Evolutionary conservation across 2,113 vertebrate genomes (phyloP).

Genomic region (Istiophorus platypterus): DNA sequence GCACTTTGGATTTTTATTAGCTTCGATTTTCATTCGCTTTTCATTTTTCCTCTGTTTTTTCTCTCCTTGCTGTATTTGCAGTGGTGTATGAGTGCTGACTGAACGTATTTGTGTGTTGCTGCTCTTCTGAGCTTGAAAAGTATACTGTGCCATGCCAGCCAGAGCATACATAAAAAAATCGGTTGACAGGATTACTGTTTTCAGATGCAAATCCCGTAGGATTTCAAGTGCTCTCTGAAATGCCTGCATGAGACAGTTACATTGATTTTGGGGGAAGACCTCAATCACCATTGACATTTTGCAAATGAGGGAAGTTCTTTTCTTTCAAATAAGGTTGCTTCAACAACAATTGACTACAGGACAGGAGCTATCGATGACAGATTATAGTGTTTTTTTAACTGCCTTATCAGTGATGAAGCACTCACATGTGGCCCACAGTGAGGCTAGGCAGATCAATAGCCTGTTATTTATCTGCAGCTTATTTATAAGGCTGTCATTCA

Average conservation of each 20-base stretch:
- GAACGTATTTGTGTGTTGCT: conserved; percentile 48
- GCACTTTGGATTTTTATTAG: conserved; percentile 62
- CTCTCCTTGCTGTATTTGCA: conserved; percentile 29
- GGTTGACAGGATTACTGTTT: conserved; percentile 69
- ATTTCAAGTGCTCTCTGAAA: conserved; percentile 60
- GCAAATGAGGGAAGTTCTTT: conserved; percentile 65
- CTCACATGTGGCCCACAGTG: conserved; percentile 39
- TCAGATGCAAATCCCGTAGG: conserved; percentile 71
- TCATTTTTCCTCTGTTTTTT: conserved; percentile 20
- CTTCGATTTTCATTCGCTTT: conserved; percentile 65
- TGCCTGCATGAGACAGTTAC: conserved; percentile 41
- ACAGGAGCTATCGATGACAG: conserved; percentile 43
- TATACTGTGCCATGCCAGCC: conserved; percentile 40
- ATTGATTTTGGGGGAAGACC: conserved; percentile 70
- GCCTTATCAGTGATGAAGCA: conserved; percentile 47
- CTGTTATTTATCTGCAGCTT: conserved; percentile 57
- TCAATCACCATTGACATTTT: conserved; percentile 71
- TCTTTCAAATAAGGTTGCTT: conserved; percentile 61
- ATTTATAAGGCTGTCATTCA: conserved; percentile 32
- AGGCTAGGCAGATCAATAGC: conserved; percentile 61
- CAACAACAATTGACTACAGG: conserved; percentile 61
- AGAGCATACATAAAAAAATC: conserved; percentile 66
- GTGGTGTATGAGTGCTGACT: conserved; percentile 45
- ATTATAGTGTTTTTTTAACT: conserved; percentile 68
- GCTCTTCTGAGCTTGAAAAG: conserved; percentile 60